A percentile compares a stretch with the other conserved stretches of the same genome.
These are phyloP conservation scores for Dichetophora obliterata DNA, from an alignment of 2,888 invertebrate species.

Conservation along the genomic window DNA sequence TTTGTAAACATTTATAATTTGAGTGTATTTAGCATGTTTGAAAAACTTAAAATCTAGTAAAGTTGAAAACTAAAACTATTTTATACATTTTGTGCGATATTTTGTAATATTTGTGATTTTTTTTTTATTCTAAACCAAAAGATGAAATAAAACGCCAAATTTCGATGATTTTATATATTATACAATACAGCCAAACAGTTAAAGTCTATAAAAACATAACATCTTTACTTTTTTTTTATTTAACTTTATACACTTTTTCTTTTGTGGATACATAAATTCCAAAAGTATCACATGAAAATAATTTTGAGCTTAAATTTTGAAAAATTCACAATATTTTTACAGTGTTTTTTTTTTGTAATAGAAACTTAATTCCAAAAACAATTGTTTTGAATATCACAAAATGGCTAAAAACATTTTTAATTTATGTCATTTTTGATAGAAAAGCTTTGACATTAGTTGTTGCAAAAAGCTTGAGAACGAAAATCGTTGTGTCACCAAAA, in stretches of 20 bases:
- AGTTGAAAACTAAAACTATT: constrained; percentile 40
- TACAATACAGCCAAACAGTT: constrained; percentile 57
- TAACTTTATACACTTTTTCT: constrained; percentile 30
- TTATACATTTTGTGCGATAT: constrained; percentile 18
- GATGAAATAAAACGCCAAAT: background rate
- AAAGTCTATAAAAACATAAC: constrained; percentile 58
- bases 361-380: constrained; percentile 56
- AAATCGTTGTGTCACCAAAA: background rate
- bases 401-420: constrained; percentile 60
- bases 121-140: constrained; percentile 28
- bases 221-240: constrained; percentile 12
- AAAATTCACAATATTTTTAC: constrained; percentile 37
- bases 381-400: constrained; percentile 68
- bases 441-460: background rate
- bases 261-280: constrained; percentile 43
- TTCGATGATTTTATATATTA: background rate
- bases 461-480: background rate
- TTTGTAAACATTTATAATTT: constrained; percentile 20
- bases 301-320: constrained; percentile 49
- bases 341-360: constrained; percentile 40
- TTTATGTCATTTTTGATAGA: constrained; percentile 29
- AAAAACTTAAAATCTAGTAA: constrained; percentile 44
- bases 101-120: background rate
- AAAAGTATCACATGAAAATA: constrained; percentile 53
- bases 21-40: constrained; percentile 33